Conservation (phyloP, 2,113 vertebrate genomes). For the Lophius piscatorius region DNA sequence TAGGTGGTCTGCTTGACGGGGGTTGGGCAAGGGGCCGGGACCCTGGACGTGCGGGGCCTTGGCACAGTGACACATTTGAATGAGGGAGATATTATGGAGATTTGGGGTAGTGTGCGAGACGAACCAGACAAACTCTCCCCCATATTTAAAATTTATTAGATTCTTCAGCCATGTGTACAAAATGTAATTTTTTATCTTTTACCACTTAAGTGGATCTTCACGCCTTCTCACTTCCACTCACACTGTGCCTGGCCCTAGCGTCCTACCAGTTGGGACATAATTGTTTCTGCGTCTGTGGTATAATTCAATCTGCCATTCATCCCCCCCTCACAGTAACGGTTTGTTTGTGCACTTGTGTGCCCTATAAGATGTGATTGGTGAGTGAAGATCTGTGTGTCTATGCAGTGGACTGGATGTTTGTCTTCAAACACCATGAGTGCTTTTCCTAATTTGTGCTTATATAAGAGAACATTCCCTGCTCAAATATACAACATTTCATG, state of each 20-base stretch:
- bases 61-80: conserved; percentile 58
- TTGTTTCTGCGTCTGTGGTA: conserved; percentile 73
- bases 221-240: conserved; percentile 23
- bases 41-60: conserved; percentile 58
- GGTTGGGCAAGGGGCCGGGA: conserved; percentile 60
- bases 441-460: conserved; percentile 52
- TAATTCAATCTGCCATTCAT: conserved; percentile 72
- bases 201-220: conserved; percentile 25
- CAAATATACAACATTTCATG: conserved; percentile 40
- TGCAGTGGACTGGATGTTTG: conserved; percentile 21
- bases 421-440: conserved; percentile 46
- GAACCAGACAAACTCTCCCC: conserved; percentile 9
- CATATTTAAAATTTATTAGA: conserved; percentile 5
- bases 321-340: conserved; percentile 50
- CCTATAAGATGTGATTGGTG: conserved; percentile 31
- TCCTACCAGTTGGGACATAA: conserved; percentile 56
- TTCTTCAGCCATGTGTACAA: not conserved
- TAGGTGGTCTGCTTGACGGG: conserved; percentile 73
- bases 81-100: conserved; percentile 44
- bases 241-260: conserved; percentile 21
- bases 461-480: conserved; percentile 59
- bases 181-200: too few relatives aligned
- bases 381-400: conserved; percentile 15
- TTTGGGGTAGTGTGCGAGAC: conserved; percentile 22
- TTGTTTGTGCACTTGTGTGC: conserved; percentile 52